A percentile compares a stretch with the other conserved stretches of the same genome.
Evolutionary conservation across 2,888 invertebrate genomes (phyloP).

Genomic region (Petrophora chlorosata): DNA sequence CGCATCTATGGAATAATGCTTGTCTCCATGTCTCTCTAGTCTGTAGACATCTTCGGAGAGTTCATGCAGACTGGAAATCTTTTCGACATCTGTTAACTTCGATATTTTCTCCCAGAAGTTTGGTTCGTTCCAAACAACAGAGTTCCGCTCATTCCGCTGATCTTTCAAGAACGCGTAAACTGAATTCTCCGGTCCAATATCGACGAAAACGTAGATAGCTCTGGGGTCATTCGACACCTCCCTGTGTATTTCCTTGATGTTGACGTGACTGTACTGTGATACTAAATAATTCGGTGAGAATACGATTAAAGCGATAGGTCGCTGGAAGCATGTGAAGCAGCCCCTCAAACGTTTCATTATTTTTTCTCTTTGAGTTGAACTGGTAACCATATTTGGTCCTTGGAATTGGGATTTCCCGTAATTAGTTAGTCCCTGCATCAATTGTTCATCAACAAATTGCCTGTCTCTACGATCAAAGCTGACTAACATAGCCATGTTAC

Average conservation of each 20-base stretch:
- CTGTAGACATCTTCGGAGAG: conserved; percentile 17
- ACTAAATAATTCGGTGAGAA: conserved; percentile 74
- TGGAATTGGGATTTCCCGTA: conserved; percentile 40
- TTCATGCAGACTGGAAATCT: conserved; percentile 23
- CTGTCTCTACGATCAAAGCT: conserved; percentile 48
- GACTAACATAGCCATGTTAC: conserved; percentile 10
- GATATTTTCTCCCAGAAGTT: conserved; percentile 67
- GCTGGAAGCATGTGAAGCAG: conserved; percentile 5
- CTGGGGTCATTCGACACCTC: conserved; percentile 67
- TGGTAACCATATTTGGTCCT: conserved; percentile 44
- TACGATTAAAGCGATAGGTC: conserved; percentile 54
- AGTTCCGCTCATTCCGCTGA: conserved; percentile 61
- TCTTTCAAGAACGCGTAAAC: conserved; percentile 73
- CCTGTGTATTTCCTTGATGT: conserved; percentile 71
- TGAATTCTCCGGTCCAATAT: conserved; percentile 72
- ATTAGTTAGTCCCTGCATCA: conserved; percentile 60
- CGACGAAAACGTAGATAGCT: conserved; percentile 69
- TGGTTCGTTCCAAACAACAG: conserved; percentile 68
- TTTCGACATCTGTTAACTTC: conserved; percentile 41
- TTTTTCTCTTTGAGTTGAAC: conserved; percentile 42
- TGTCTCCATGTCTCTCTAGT: not conserved
- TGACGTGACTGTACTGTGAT: conserved; percentile 67
- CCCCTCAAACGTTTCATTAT: conserved; percentile 2
- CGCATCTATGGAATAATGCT: not conserved
- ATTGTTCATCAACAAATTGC: conserved; percentile 65